Percentiles rank a stretch among this genome's conserved stretches.
These are phyloP conservation scores for Chunga burmeisteri DNA, from an alignment of 2,113 vertebrate species.

Conservation along the genomic window DNA sequence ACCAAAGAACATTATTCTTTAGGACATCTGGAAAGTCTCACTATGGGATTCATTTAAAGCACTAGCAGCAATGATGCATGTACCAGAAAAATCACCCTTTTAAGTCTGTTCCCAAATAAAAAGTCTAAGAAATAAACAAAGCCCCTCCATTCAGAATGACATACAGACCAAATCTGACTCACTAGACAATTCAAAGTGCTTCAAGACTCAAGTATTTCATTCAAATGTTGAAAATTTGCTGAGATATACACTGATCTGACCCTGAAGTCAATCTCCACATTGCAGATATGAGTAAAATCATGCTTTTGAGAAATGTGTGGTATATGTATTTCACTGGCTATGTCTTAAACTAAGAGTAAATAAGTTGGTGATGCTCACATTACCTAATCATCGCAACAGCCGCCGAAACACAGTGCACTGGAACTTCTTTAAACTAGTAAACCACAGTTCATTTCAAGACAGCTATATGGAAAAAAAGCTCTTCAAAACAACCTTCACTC, in stretches of 20 bases:
- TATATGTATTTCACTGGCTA: accelerated
- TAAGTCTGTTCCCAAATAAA: neutral
- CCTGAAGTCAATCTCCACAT: neutral
- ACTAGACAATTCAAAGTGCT: neutral
- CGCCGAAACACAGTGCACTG: neutral
- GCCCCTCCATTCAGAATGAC: neutral
- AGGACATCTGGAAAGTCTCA: neutral
- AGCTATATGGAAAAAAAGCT: neutral
- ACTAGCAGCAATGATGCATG: neutral
- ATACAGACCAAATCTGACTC: neutral
- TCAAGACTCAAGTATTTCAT: neutral
- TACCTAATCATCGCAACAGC: neutral
- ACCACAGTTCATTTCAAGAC: neutral
- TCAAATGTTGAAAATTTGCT: neutral
- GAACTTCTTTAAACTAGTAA: neutral
- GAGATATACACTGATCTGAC: neutral
- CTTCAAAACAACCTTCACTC: neutral
- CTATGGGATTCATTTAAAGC: neutral
- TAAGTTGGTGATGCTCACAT: neutral
- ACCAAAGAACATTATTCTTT: neutral
- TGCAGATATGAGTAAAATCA: neutral
- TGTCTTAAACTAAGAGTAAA: neutral
- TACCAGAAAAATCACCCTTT: neutral
- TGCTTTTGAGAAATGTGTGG: neutral
- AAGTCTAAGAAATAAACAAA: neutral